Conservation (phyloP, 2,888 invertebrate species). For the Pecten maximus region DNA sequence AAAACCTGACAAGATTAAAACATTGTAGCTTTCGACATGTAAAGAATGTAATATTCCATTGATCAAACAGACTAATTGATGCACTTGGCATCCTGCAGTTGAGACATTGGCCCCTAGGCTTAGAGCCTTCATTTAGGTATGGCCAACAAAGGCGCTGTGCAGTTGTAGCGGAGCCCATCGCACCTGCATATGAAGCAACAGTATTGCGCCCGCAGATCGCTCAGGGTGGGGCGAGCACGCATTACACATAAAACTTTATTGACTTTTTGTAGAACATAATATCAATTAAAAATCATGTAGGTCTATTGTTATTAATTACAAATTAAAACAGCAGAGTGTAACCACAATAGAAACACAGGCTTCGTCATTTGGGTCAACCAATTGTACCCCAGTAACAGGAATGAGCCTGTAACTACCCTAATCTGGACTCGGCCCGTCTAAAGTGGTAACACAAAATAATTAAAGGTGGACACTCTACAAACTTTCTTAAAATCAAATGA, state of each 20-base stretch:
- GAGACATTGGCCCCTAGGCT: not conserved
- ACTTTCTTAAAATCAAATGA: not conserved
- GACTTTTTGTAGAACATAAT: not conserved
- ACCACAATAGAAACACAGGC: not conserved
- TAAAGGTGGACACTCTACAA: not conserved
- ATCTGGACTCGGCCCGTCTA: not conserved
- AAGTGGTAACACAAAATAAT: not conserved
- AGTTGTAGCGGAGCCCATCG: conserved; percentile 12
- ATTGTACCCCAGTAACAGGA: not conserved
- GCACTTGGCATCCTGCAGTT: not conserved
- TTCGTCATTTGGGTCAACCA: not conserved
- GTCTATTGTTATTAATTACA: not conserved
- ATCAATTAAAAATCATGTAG: not conserved
- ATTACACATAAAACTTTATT: not conserved
- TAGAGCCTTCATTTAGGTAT: not conserved
- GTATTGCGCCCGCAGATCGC: conserved; percentile 35
- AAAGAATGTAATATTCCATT: not conserved
- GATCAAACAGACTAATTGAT: not conserved
- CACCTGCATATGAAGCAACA: conserved; percentile 35
- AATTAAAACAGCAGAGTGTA: not conserved
- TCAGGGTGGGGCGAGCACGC: conserved; percentile 22
- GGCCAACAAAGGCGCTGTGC: conserved; percentile 1
- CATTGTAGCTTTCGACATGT: not conserved
- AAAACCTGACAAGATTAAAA: not conserved
- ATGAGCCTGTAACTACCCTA: not conserved